Evolutionary conservation across 2,113 vertebrate genomes (phyloP).

Genomic region (Microcebus jonahi): DNA sequence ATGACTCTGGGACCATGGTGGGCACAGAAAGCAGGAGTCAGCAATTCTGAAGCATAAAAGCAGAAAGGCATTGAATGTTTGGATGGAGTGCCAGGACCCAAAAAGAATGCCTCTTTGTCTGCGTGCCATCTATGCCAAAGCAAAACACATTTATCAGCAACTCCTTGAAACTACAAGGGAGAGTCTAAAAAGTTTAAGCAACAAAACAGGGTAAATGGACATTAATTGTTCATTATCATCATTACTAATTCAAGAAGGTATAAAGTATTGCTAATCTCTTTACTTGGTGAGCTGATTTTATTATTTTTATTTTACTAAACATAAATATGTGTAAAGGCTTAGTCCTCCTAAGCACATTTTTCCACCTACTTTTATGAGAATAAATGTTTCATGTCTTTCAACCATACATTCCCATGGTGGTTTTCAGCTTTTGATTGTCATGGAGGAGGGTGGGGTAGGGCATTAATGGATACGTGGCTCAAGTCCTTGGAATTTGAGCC

Average conservation of each 20-base stretch:
- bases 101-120: slow-evolving; percentile 69
- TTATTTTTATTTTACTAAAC: slow-evolving; percentile 44
- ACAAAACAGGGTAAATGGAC: slow-evolving; percentile 48
- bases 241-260: slow-evolving; percentile 64
- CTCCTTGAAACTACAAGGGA: slow-evolving; percentile 53
- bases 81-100: slow-evolving; percentile 26
- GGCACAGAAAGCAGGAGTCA: slow-evolving; percentile 65
- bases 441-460: not conserved
- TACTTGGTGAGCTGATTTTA: slow-evolving; percentile 54
- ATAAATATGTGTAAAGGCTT: not conserved
- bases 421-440: not conserved
- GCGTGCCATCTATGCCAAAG: slow-evolving; percentile 55
- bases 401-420: not conserved
- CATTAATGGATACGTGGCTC: not conserved
- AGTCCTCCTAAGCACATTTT: not conserved
- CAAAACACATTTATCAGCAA: slow-evolving; percentile 68
- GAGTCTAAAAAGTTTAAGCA: slow-evolving; percentile 58
- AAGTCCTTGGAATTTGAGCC: not conserved
- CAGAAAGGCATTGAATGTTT: slow-evolving; percentile 58
- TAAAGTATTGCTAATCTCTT: slow-evolving; percentile 54
- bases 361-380: not conserved
- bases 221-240: slow-evolving; percentile 41
- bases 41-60: slow-evolving; percentile 57
- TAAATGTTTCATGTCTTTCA: not conserved
- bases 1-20: not conserved